Base-by-base conservation (phyloP, 2,113 vertebrate genomes). In the Hepsetus odoe region DNA sequence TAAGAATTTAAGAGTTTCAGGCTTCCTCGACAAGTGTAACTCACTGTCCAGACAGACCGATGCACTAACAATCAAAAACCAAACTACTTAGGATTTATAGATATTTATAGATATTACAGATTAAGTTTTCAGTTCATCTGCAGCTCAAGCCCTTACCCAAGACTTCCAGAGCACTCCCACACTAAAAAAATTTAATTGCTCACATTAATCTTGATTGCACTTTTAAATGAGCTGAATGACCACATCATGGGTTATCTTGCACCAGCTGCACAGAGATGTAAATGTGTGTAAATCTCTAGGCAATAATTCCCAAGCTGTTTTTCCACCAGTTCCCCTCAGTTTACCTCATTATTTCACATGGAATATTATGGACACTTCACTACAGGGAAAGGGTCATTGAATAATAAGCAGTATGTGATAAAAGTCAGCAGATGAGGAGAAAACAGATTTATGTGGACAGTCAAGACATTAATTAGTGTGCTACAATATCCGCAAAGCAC, bases 401-500 rank as follows among this genome's bases (percentile, higher is more conserved):
- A 51, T 76, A 67, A 56, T 59, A 18, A 26, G 20, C 9, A 70
- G 22, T 40, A 44, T 35, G 22, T 32, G 53, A 20, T 55, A 62
- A 14, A 55, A 26, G 40, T 73, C 71, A 81, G 56, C 11, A 24
- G 20, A 46, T 51, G 56, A 72, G n/a, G 13, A 22, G n/a, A 72
- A 35, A 26, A 77, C 55, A 69, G 35, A 78, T 76, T 40, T 84
- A 73, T 66, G n/a, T 71, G 68, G 18, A 55, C 82, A 84, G 85
- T 83, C 79, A 81, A 44, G 38, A 82, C 74, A 78, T 83, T 77
- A 74, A 83, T 84, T 79, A 76, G 72, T 76, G 68, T 73, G 82
- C 74, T 82, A 78, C 83, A 70, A 51, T 73, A 69, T 88, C 5
- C 20, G 24, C 26, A 67, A 71, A 55, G 22, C 38, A 74, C 86